Base-by-base conservation (phyloP, 2,888 invertebrate genomes). In the Metalampra italica region DNA sequence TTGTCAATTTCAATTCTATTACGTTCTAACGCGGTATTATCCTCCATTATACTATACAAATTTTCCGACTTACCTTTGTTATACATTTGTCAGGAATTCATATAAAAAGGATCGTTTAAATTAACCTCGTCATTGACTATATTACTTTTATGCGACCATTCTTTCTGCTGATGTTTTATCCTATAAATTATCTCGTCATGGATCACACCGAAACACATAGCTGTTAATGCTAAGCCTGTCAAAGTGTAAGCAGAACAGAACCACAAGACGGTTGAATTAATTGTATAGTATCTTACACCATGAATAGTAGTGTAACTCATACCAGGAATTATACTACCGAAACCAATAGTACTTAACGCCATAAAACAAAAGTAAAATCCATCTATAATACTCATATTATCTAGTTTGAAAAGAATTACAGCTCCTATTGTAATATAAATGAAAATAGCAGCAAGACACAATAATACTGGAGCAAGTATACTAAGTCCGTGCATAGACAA, bases 291-390 rank as follows among this genome's bases (percentile, higher is more conserved):
- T 74, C 80, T 88, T 61, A 78, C 90, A 75, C 67, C 92, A 75
- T 80, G 92, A 77, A 79, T 74, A 9, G 86, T 87, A 0, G 87
- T 87, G 51, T 85, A 88, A 52, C 78, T 88, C 73, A 91, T 91
- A 30, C 95, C 95, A 45, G 96, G 96, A 59, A 96, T 91, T 85
- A 96, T 92, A 72, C 96, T 96, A 53, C 96, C 96, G 62, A 97
- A 97, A 32, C 97, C 97, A 69, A 96, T 97, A 12, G 97, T 97
- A 68, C 96, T 97, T 71, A 98, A 91, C 60, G 97, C 96, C 94
- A 98, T 97, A 82, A 98, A 98, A 84, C 97, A 98, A 85, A 98
- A 98, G 84, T 96, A 98, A 69, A 97, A 93, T 55, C 96, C 96
- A 75, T 98, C 97, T 61, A 98, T 88, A 54, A 96, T 92, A 63